These are phyloP conservation scores for Lasioglossum villosulum DNA, from an alignment of 2,888 invertebrate genomes.

Conservation along the genomic window DNA sequence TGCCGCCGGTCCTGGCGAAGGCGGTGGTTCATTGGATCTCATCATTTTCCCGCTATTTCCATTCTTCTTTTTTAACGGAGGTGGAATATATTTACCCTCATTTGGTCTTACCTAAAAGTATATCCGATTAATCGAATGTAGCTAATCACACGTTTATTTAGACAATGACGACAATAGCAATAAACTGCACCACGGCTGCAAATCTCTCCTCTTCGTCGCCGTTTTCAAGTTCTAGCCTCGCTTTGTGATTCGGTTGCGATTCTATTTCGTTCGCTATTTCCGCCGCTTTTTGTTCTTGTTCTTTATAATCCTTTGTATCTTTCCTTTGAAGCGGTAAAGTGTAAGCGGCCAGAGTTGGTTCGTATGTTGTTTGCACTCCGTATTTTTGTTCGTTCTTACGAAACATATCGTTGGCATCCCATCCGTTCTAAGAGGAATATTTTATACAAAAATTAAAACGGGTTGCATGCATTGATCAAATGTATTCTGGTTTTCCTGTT, in stretches of 20 bases:
- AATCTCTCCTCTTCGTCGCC: conserved; percentile 95
- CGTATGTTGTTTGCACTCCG: conserved; percentile 96
- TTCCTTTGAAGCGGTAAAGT: conserved; percentile 94
- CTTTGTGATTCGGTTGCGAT: conserved; percentile 92
- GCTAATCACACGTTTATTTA: background rate
- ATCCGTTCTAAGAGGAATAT: conserved; percentile 89
- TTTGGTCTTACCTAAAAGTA: conserved; percentile 79
- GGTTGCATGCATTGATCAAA: background rate
- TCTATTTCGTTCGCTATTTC: conserved; percentile 97
- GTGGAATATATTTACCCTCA: conserved; percentile 91
- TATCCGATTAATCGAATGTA: conserved; percentile 6
- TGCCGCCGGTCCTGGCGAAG: conserved; percentile 81
- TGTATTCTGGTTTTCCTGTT: background rate
- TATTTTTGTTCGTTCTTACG: conserved; percentile 95
- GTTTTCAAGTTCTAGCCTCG: conserved; percentile 94
- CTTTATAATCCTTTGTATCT: conserved; percentile 94
- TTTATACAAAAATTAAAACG: background rate
- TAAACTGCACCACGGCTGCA: conserved; percentile 90
- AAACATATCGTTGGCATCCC: conserved; percentile 99
- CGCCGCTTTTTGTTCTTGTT: conserved; percentile 94
- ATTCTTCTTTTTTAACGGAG: conserved; percentile 92
- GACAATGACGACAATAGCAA: conserved; percentile 20
- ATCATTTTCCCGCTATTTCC: conserved; percentile 88
- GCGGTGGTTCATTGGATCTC: conserved; percentile 87
- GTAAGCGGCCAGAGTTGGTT: conserved; percentile 95